A percentile compares a stretch with the other conserved stretches of the same genome.
Conservation (phyloP, 2,888 invertebrate genomes). For the Drosophila algonquin region DNA sequence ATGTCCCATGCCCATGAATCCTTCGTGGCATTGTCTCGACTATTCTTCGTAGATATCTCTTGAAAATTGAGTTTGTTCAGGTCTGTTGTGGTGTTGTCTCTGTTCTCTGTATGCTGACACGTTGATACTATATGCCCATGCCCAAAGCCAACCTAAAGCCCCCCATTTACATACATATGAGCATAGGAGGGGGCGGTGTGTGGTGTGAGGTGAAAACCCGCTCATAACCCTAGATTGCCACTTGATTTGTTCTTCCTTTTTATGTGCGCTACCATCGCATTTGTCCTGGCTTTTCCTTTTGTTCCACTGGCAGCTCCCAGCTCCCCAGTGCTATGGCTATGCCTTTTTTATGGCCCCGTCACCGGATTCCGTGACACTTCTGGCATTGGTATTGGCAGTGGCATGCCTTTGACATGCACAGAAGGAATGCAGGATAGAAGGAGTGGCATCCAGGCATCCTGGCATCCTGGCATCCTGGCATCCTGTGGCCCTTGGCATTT, state of each 20-base stretch:
- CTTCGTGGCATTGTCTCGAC: neutral
- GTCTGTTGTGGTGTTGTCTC: neutral
- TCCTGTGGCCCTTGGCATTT: conserved; percentile 2
- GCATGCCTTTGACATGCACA: conserved; percentile 48
- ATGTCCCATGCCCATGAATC: too few relatives aligned
- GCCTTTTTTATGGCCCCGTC: neutral
- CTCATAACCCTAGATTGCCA: conserved; percentile 69
- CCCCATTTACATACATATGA: conserved; percentile 60
- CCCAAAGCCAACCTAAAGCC: conserved; percentile 58
- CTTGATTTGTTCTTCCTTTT: conserved; percentile 52
- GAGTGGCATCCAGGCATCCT: conserved; percentile 46
- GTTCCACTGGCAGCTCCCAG: neutral
- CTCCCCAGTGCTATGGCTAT: neutral
- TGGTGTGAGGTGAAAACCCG: conserved; percentile 34
- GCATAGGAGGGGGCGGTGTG: conserved; percentile 18
- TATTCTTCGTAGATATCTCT: neutral
- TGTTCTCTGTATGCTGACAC: neutral
- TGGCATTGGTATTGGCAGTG: conserved; percentile 35
- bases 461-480: conserved; percentile 46
- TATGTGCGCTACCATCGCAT: conserved; percentile 29
- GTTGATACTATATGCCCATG: conserved; percentile 13
- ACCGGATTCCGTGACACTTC: conserved; percentile 42
- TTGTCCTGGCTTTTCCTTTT: conserved; percentile 18
- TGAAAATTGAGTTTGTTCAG: neutral
- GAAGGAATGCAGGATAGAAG: conserved; percentile 47